Percentiles rank a stretch among this genome's conserved stretches.
These are phyloP conservation scores for Urechis unicinctus DNA, from an alignment of 2,888 invertebrate genomes.

Conservation along the genomic window DNA sequence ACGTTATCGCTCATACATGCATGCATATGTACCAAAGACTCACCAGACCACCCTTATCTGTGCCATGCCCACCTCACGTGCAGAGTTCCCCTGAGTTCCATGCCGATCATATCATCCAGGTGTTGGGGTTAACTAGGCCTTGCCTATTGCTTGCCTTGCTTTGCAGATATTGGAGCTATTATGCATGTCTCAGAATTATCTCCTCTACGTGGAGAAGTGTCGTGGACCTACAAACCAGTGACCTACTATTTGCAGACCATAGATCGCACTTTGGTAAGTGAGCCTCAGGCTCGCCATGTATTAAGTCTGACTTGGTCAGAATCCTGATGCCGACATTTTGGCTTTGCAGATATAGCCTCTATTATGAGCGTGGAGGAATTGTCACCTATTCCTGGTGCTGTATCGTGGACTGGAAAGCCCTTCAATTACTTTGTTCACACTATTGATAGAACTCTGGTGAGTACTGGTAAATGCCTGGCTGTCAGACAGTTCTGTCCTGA, in stretches of 20 bases:
- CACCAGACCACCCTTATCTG: neutral
- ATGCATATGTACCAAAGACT: neutral
- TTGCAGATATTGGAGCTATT: slow-evolving; percentile 87
- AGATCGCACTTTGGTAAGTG: slow-evolving; percentile 69
- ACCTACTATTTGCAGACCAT: slow-evolving; percentile 97
- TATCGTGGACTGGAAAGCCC: slow-evolving; percentile 98
- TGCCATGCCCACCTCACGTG: neutral
- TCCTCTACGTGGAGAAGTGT: slow-evolving; percentile 88
- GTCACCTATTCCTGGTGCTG: slow-evolving; percentile 90
- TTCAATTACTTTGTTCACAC: slow-evolving; percentile 97
- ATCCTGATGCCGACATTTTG: neutral
- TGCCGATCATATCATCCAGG: neutral
- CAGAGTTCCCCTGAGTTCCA: neutral
- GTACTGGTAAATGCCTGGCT: slow-evolving; percentile 16
- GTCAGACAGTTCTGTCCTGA: neutral
- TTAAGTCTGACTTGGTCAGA: too few species aligned
- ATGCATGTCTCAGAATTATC: slow-evolving; percentile 97
- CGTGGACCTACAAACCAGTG: slow-evolving; percentile 98
- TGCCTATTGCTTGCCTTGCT: neutral
- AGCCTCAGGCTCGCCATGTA: neutral
- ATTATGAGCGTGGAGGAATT: slow-evolving; percentile 98
- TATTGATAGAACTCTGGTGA: slow-evolving; percentile 78
- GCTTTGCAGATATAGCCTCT: slow-evolving; percentile 76
- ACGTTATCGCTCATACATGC: neutral
- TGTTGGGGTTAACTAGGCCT: neutral